phyloP scores from a whole-genome alignment of 2,113 vertebrate species.

The Corythornis vintsioides region DNA sequence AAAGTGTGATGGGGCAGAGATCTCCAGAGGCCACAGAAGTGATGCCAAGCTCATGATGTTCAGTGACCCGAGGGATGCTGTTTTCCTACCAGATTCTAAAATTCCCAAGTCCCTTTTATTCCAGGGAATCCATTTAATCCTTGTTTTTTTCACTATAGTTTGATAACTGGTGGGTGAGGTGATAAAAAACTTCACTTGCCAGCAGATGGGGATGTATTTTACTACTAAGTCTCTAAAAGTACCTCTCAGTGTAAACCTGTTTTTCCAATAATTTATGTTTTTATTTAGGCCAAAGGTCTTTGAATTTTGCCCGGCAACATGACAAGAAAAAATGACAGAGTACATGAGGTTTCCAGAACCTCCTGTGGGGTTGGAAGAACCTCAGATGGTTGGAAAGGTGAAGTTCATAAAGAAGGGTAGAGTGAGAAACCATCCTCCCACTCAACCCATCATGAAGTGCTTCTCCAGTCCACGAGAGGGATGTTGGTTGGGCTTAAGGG shows the following conservation, averaged over 20 bases:
- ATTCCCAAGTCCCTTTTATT: neutral
- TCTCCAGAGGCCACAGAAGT: neutral
- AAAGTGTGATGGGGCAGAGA: neutral
- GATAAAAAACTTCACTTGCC: neutral
- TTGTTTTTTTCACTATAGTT: neutral
- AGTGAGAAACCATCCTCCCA: neutral
- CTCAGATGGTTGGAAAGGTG: neutral
- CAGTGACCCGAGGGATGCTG: neutral
- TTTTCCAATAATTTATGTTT: neutral
- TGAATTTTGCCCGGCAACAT: neutral
- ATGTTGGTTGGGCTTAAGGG: neutral
- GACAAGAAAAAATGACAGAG: neutral
- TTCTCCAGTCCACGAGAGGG: neutral
- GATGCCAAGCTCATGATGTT: rapidly evolving
- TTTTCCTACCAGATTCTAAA: neutral
- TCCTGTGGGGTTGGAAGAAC: too few species aligned
- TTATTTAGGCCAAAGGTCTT: neutral
- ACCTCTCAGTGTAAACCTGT: neutral
- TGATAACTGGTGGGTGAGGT: neutral
- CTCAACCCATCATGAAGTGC: neutral
- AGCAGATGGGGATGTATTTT: neutral
- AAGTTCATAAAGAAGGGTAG: neutral
- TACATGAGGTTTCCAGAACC: neutral
- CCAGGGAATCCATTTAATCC: neutral
- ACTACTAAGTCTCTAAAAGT: neutral